Evolutionary conservation across 2,113 vertebrate species (phyloP).

Genomic region (Astur gentilis): DNA sequence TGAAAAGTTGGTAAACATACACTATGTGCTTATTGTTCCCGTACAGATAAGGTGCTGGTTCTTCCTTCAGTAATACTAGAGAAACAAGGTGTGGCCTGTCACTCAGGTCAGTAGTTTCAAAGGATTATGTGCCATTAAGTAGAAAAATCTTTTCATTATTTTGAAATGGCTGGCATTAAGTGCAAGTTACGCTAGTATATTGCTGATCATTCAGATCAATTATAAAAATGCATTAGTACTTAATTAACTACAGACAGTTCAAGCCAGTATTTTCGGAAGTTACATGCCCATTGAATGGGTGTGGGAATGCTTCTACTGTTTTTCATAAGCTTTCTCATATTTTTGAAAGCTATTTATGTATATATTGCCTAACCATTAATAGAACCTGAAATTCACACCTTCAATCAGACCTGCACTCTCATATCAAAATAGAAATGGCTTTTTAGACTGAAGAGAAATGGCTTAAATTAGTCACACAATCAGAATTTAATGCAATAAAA

Average conservation of each 20-base stretch:
- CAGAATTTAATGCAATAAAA: conserved; percentile 1
- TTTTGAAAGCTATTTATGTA: background rate
- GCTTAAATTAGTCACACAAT: background rate
- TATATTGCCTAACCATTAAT: background rate
- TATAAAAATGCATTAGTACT: background rate
- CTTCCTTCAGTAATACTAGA: background rate
- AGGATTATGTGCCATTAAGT: background rate
- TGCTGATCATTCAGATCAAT: background rate
- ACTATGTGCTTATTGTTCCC: background rate
- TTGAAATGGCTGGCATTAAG: background rate
- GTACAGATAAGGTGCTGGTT: background rate
- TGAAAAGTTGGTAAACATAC: background rate
- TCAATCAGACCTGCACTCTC: background rate
- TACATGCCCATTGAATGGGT: background rate
- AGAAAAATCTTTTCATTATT: conserved; percentile 1
- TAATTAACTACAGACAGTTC: background rate
- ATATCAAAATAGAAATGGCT: background rate
- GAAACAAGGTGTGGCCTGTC: background rate
- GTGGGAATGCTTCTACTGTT: background rate
- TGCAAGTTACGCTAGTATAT: background rate
- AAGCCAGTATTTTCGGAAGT: background rate
- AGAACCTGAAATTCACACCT: background rate
- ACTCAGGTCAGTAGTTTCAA: background rate
- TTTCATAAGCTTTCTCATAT: background rate
- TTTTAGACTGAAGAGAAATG: conserved; percentile 39